phyloP scores from a whole-genome alignment of 2,113 vertebrate genomes.

The Corythornis cristatus region DNA sequence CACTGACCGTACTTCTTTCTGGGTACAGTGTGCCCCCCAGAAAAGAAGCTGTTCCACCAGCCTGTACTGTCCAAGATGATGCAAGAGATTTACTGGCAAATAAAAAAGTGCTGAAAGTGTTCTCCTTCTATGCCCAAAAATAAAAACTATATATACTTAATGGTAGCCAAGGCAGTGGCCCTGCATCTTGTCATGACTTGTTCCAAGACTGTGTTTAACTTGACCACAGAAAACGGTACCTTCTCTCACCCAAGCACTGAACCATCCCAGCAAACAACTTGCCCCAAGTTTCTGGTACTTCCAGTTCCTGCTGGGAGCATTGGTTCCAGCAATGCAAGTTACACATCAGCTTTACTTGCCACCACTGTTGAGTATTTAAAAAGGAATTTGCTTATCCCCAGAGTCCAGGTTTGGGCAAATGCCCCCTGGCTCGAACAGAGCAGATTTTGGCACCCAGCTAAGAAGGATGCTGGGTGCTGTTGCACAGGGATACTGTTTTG shows the following conservation, averaged over 20 bases:
- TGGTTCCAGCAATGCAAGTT: not conserved
- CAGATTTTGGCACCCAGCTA: not conserved
- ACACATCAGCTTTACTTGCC: not conserved
- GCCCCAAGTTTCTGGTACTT: not conserved
- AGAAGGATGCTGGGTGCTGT: not conserved
- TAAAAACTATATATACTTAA: not conserved
- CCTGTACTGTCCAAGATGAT: not conserved
- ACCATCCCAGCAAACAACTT: not conserved
- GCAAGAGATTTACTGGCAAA: not conserved
- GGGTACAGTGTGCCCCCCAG: not conserved
- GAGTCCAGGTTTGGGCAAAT: not conserved
- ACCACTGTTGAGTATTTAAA: not conserved
- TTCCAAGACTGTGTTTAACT: fast-evolving
- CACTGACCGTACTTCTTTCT: too few species aligned
- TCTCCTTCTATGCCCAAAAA: not conserved
- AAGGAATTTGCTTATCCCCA: not conserved
- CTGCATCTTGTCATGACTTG: not conserved
- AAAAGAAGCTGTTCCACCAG: not conserved
- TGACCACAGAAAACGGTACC: fast-evolving
- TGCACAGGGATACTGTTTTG: not conserved
- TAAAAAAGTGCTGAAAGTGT: not conserved
- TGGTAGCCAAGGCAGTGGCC: not conserved
- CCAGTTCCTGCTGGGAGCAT: not conserved
- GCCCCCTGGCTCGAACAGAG: not conserved
- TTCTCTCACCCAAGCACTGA: fast-evolving